Base-by-base conservation (phyloP, 2,888 invertebrate species). In the Hecatera dysodea region DNA sequence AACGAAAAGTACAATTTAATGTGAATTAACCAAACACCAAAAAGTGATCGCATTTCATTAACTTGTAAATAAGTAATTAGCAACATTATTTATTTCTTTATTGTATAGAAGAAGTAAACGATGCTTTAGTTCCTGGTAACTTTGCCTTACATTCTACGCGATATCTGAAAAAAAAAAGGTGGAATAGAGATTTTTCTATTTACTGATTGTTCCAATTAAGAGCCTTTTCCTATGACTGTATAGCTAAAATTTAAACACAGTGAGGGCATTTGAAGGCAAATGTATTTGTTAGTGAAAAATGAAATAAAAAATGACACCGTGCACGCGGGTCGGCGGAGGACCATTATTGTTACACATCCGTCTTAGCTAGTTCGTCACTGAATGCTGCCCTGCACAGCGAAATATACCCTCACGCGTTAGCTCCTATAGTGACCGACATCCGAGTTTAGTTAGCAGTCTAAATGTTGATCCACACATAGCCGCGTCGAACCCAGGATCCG, bases 1-100 rank as follows among this genome's bases (percentile, higher is more conserved):
- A 72, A 70, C 64, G 59, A 55, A 75, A 80, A 85, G 83, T 83
- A 83, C 85, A 83, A 85, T 82, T 82, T 27, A 69, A 65, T 67
- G 55, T 81, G 78, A 63, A 76, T 55, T 46, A 60, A 81, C 56
- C 56, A 48, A 48, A 67, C 36, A 70, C 61, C 64, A 65, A 67
- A 81, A 66, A 61, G 19, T 57, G 19, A 76, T 59, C 27, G 63
- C 82, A 78, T 78, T 78, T 71, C 29, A 65, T 53, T 66, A 50
- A 55, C 33, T 56, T 81, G 78, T 81, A 78, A 64, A 79, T 78
- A 78, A 64, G 82, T 78, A 81, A 55, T 77, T 65, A 65, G 46
- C 22, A n/a, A 73, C 64, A 57, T 52, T 55, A 48, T 64, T 61
- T 81, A 50, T 55, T 48, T 57, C n/a, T 36, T 50, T 56, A 53